Percentiles rank a stretch among this genome's conserved stretches.
phyloP scores from a whole-genome alignment of 2,113 vertebrate genomes.

The human (Homo sapiens) region GRCh38 chr7:87963501-87964000 shows the following conservation, averaged over 20 bases:
- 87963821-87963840: not conserved
- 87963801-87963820: not conserved
- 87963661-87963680: not conserved
- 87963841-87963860: not conserved
- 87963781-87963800: not conserved
- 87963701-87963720: not conserved
- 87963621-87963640: conserved; percentile 25
- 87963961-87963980: not conserved
- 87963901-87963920: not conserved
- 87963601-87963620: not conserved
- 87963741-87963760: not conserved
- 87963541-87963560: not conserved
- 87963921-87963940: conserved; percentile 35
- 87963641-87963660: not conserved
- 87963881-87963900: not conserved
- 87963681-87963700: not conserved
- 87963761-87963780: not conserved
- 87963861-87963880: not conserved
- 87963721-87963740: not conserved
- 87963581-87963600: not conserved
- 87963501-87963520: not conserved
- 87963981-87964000: not conserved
- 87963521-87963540: conserved; percentile 33
- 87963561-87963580: conserved; percentile 6
- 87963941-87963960: not conserved